Evolutionary conservation across 2,888 invertebrate species (phyloP), one percentile per base, ranked within the genome.

Genomic region (Melikaiella ostensackeni): DNA sequence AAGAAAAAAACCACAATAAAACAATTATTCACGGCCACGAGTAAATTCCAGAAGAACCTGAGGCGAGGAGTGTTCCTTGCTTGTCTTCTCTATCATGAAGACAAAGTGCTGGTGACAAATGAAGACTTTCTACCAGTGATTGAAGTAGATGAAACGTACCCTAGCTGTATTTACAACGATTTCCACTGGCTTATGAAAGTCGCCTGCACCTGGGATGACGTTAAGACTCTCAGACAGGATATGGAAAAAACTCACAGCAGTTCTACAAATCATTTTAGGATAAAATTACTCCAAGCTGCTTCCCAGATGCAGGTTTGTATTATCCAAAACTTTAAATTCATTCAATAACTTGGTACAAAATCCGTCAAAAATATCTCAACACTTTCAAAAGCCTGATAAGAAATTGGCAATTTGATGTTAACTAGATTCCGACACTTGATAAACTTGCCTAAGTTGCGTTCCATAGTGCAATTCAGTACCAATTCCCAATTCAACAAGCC

Each of bases 131-230:
- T 99, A 80, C 99, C 99, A 0, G 97, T 98, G 79, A 96, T 99
- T 87, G 98, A 99, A 93, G 97, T 99, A 74, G 99, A 99, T 91
- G 99, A 99, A 92, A 97, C 97, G 46, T 98, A 97, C 91, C 97
- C 98, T 63, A 96, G 96, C 86, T 96, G 97, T 83, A 95, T 98
- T 81, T 96, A 98, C 91, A 95, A 95, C 80, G 99, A 99, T 92
- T 97, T 98, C 92, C 97, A 99, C 91, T 99, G 99, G 99, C 94
- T 99, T 33, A 98, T 99, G 96, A 98, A 98, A 94, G 96, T 99
- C 55, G 97, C 98, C 0, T 98, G 98, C 90, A 96, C 97, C 0
- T 99, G 99, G 99, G 98, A 98, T 86, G 98, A 99, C 89, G 97
- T 98, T 9, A 98, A 98, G 89, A 94, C 96, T 3, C 92, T 99